Evolutionary conservation across 2,888 invertebrate genomes (phyloP).

Genomic region (Eupeodes latifasciatus): DNA sequence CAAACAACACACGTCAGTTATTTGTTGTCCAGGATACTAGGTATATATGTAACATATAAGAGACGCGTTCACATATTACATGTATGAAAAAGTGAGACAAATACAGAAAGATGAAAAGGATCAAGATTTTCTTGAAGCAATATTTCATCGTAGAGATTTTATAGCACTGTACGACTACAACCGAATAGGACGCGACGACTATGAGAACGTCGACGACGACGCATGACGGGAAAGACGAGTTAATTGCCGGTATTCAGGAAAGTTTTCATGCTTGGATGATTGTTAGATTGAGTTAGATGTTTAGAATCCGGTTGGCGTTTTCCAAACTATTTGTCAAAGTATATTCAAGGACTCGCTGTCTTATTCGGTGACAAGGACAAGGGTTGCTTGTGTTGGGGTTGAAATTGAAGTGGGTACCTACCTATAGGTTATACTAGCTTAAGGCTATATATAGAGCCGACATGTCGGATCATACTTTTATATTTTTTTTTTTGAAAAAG

Average conservation of each 20-base stretch:
- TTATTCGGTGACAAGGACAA: slow-evolving; percentile 19
- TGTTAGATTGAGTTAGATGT: slow-evolving; percentile 44
- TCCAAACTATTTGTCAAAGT: slow-evolving; percentile 59
- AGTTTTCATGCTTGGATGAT: slow-evolving; percentile 40
- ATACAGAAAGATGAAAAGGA: background rate
- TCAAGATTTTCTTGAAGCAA: background rate
- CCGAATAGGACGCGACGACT: background rate
- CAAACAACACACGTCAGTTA: slow-evolving; percentile 29
- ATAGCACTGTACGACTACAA: background rate
- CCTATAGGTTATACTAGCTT: too few species aligned
- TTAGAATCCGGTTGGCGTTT: slow-evolving; percentile 44
- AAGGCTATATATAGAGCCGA: too few species aligned
- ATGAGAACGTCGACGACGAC: background rate
- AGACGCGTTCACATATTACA: background rate
- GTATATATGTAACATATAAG: too few species aligned
- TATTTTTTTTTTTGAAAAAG: slow-evolving; percentile 23
- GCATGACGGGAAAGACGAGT: slow-evolving; percentile 17
- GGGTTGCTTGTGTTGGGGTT: slow-evolving; percentile 5
- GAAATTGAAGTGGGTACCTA: background rate
- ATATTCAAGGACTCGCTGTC: slow-evolving; percentile 26
- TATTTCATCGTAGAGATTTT: background rate
- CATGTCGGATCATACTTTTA: slow-evolving; percentile 24
- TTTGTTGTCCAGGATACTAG: background rate
- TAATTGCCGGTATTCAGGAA: slow-evolving; percentile 57
- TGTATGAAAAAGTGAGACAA: slow-evolving; percentile 20